phyloP scores from a whole-genome alignment of 2,888 invertebrate genomes.

The Uloborus plumipes region DNA sequence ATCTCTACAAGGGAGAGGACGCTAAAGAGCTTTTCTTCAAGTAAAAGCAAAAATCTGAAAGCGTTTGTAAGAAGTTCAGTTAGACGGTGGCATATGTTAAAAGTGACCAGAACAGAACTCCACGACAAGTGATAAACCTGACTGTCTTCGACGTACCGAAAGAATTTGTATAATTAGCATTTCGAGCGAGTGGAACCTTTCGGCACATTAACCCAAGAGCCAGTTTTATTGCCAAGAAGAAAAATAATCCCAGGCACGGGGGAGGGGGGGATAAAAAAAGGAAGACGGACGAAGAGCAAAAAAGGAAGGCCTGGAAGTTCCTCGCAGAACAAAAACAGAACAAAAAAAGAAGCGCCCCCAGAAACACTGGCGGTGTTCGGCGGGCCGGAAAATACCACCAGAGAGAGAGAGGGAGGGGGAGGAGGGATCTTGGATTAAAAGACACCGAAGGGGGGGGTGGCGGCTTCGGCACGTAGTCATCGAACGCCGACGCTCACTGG shows the following conservation, averaged over 20 bases:
- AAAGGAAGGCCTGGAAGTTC: slow-evolving; percentile 25
- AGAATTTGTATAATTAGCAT: no score
- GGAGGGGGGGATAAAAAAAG: slow-evolving; percentile 17
- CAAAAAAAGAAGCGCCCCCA: background rate
- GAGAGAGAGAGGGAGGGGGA: slow-evolving; percentile 52
- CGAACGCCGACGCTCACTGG: slow-evolving; percentile 54
- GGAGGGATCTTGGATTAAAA: slow-evolving; percentile 52
- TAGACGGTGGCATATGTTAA: no score
- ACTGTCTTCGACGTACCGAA: no score
- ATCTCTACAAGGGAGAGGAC: no score
- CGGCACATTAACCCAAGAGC: no score
- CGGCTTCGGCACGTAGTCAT: slow-evolving; percentile 40
- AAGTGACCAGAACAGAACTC: no score
- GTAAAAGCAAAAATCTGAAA: no score
- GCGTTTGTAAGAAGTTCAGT: no score
- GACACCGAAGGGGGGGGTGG: slow-evolving; percentile 36
- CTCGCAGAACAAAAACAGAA: slow-evolving; percentile 31
- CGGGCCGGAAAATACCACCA: slow-evolving; percentile 63
- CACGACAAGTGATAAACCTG: no score
- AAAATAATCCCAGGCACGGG: background rate
- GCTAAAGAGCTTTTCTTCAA: no score
- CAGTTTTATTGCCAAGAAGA: background rate
- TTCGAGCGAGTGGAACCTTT: no score
- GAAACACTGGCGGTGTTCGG: slow-evolving; percentile 38
- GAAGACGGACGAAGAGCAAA: slow-evolving; percentile 17